These are phyloP conservation scores for Actias luna DNA, from an alignment of 2,888 invertebrate species.

Conservation along the genomic window DNA sequence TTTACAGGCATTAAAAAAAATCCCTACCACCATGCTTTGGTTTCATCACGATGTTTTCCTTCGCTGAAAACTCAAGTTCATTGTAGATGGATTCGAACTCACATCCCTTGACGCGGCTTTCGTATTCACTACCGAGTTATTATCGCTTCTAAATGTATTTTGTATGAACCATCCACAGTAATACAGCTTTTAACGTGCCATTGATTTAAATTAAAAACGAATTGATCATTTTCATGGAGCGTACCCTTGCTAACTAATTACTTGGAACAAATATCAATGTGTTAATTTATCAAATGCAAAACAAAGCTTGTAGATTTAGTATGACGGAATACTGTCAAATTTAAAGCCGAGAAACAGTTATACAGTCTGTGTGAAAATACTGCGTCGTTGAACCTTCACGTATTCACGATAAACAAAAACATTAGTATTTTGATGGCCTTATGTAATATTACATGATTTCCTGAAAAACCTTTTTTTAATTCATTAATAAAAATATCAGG, in stretches of 20 bases:
- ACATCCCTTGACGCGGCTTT: too few species aligned
- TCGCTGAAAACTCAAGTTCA: too few species aligned
- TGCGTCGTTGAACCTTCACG: conserved; percentile 10
- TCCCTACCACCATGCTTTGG: too few species aligned
- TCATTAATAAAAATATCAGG: not conserved
- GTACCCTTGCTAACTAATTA: not conserved
- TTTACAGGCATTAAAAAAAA: too few species aligned
- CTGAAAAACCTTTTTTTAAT: conserved; percentile 3
- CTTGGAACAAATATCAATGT: not conserved
- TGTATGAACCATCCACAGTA: not conserved
- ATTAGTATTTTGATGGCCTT: conserved; percentile 11
- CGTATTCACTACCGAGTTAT: too few species aligned
- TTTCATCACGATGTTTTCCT: too few species aligned
- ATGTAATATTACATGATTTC: conserved; percentile 15
- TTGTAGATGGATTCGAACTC: too few species aligned
- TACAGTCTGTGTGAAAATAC: conserved; percentile 9
- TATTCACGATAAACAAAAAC: conserved; percentile 14
- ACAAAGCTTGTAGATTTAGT: not conserved
- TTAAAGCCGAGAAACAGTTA: conserved; percentile 10
- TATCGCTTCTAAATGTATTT: too few species aligned
- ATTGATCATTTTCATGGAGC: not conserved
- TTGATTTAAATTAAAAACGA: not conserved
- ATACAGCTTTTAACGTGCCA: not conserved
- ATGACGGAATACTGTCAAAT: conserved; percentile 1
- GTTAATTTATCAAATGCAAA: conserved; percentile 2